A percentile compares a stretch with the other conserved stretches of the same genome.
These are phyloP conservation scores for Sitodiplosis mosellana DNA, from an alignment of 1,140 invertebrate species.

Conservation along the genomic window DNA sequence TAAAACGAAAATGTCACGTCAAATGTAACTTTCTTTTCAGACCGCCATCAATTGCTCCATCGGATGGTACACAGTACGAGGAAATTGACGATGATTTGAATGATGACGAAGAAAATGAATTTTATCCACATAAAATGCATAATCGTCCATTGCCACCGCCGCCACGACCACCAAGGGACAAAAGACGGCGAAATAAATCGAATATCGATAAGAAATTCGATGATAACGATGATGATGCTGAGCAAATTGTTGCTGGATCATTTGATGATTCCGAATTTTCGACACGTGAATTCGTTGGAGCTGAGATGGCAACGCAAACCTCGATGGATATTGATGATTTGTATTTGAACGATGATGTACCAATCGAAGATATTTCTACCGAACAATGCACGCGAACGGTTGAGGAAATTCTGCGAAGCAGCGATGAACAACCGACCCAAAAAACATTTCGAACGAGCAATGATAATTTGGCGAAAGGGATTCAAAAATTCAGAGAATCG, in stretches of 20 bases:
- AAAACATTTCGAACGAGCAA: constrained; percentile 19
- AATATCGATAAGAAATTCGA: constrained; percentile 25
- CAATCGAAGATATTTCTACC: constrained; percentile 14
- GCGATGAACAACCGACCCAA: constrained; percentile 8
- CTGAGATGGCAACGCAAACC: constrained; percentile 59
- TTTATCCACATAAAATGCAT: constrained; percentile 51
- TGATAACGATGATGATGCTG: constrained; percentile 15
- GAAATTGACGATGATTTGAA: constrained; percentile 37
- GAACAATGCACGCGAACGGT: constrained; percentile 15
- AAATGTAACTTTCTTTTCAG: constrained; percentile 1
- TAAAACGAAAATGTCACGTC: no score
- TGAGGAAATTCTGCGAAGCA: constrained; percentile 16
- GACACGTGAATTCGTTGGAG: constrained; percentile 30
- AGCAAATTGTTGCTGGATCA: constrained; percentile 12
- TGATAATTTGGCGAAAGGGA: constrained; percentile 17
- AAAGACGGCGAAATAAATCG: constrained; percentile 26
- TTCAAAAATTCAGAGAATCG: constrained; percentile 27
- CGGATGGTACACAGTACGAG: constrained; percentile 32
- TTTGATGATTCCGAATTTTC: constrained; percentile 2
- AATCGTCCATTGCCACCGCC: constrained; percentile 61
- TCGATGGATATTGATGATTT: constrained; percentile 54
- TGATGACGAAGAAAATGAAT: constrained; percentile 4
- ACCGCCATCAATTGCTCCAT: not conserved
- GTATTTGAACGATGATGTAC: constrained; percentile 34
- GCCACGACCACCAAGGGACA: constrained; percentile 50